A percentile compares a stretch with the other conserved stretches of the same genome.
phyloP scores from a whole-genome alignment of 2,888 invertebrate species.

The Chrysina gloriosa region DNA sequence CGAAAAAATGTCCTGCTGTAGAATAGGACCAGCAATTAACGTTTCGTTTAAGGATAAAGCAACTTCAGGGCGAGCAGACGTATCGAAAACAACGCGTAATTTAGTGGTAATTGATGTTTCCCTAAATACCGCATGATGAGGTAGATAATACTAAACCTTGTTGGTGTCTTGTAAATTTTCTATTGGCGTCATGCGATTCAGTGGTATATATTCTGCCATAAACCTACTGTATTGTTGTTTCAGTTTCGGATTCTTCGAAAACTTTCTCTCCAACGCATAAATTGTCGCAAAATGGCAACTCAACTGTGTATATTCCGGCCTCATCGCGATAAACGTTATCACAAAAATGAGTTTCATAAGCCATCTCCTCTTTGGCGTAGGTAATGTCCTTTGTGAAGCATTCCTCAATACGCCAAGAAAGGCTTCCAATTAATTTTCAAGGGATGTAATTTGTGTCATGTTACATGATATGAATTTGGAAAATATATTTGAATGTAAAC shows the following conservation, averaged over 20 bases:
- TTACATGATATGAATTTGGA: background rate
- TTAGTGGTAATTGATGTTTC: slow-evolving; percentile 14
- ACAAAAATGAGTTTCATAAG: slow-evolving; percentile 48
- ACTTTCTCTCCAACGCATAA: slow-evolving; percentile 45
- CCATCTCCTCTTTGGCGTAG: slow-evolving; percentile 44
- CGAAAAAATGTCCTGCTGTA: slow-evolving; percentile 8
- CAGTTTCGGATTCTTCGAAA: slow-evolving; percentile 36
- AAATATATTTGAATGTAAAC: background rate
- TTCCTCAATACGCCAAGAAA: slow-evolving; percentile 52
- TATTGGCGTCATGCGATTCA: slow-evolving; percentile 50
- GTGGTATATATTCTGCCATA: slow-evolving; percentile 47
- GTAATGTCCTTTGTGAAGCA: slow-evolving; percentile 1
- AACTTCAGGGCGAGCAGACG: too few species aligned
- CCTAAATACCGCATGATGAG: slow-evolving; percentile 26
- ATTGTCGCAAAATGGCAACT: slow-evolving; percentile 41
- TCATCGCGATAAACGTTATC: slow-evolving; percentile 41
- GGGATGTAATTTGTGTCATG: background rate
- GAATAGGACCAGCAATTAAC: background rate
- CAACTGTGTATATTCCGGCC: slow-evolving; percentile 45
- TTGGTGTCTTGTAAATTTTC: background rate
- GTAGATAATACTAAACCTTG: background rate
- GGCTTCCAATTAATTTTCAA: slow-evolving; percentile 34
- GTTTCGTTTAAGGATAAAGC: slow-evolving; percentile 10
- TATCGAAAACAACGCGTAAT: slow-evolving; percentile 36
- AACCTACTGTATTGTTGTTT: slow-evolving; percentile 46